Percentiles rank a stretch among this genome's conserved stretches.
These are phyloP conservation scores for Chinchilla lanigera DNA, from an alignment of 2,113 vertebrate species.

Conservation along the genomic window DNA sequence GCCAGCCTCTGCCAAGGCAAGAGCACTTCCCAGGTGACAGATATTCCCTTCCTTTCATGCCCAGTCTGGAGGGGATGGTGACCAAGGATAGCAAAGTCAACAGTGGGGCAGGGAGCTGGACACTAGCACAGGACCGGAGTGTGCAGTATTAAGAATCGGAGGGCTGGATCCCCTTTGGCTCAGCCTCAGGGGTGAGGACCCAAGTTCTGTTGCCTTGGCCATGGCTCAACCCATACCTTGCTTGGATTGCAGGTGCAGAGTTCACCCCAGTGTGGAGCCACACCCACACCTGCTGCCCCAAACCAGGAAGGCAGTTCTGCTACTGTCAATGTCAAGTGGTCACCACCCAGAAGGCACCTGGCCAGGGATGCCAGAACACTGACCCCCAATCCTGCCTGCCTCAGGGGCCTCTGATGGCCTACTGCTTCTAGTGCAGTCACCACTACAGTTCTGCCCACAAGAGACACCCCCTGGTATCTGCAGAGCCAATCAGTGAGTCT, in stretches of 20 bases:
- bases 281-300: no score
- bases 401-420: fast-evolving
- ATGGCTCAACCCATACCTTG: neutral
- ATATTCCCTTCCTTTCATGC: neutral
- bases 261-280: fast-evolving
- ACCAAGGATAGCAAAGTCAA: neutral
- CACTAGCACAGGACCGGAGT: neutral
- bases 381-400: neutral
- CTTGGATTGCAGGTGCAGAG: neutral
- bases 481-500: neutral
- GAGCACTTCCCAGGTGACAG: neutral
- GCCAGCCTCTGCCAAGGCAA: neutral
- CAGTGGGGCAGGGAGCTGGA: fast-evolving
- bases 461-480: neutral
- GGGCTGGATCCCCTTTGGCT: fast-evolving
- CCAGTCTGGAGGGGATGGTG: fast-evolving
- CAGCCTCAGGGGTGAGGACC: fast-evolving
- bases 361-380: fast-evolving
- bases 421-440: neutral
- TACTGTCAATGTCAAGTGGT: fast-evolving
- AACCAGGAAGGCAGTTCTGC: neutral
- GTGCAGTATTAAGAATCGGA: fast-evolving
- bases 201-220: neutral
- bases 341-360: neutral
- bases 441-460: fast-evolving